These are phyloP conservation scores for Notamacropus eugenii DNA, from an alignment of 2,797 vertebrate species.

Conservation along the genomic window DNA sequence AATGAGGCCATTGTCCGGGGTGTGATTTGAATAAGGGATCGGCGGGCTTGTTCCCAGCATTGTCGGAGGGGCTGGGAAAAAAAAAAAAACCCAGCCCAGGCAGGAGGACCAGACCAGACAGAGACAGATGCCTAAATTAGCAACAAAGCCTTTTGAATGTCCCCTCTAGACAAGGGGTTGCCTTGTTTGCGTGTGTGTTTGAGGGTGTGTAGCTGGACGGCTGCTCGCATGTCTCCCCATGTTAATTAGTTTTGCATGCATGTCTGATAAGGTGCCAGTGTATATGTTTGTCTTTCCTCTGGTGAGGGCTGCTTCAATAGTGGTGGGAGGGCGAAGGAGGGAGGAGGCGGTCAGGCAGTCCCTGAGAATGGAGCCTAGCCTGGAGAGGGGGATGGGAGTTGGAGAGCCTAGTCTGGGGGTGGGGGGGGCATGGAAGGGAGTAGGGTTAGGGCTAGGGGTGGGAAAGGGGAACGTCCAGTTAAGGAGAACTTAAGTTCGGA, in stretches of 20 bases:
- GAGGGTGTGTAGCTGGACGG: constrained; percentile 86
- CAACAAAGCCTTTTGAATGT: constrained; percentile 91
- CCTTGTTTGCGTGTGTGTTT: constrained; percentile 88
- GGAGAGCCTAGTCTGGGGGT: neutral
- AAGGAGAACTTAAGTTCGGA: neutral
- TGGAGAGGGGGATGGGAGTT: constrained; percentile 66
- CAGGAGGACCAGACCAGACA: constrained; percentile 90
- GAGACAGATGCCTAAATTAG: constrained; percentile 97
- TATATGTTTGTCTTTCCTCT: constrained; percentile 85
- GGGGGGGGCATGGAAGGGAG: neutral
- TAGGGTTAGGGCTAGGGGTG: neutral
- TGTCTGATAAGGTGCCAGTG: constrained; percentile 93
- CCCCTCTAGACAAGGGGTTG: constrained; percentile 88
- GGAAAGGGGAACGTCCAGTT: neutral
- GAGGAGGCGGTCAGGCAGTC: constrained; percentile 70
- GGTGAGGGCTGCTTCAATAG: constrained; percentile 81
- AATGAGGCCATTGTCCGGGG: constrained; percentile 94
- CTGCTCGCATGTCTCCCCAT: constrained; percentile 90
- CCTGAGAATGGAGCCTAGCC: constrained; percentile 80
- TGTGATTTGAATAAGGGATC: constrained; percentile 92
- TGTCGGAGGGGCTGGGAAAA: constrained; percentile 88
- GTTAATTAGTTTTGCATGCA: constrained; percentile 97
- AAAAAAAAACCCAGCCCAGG: constrained; percentile 83
- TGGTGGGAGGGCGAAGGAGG: constrained; percentile 64
- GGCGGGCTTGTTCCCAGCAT: constrained; percentile 92